phyloP scores from a whole-genome alignment of 1,140 invertebrate genomes.

The Zaprionus tsacasi region DNA sequence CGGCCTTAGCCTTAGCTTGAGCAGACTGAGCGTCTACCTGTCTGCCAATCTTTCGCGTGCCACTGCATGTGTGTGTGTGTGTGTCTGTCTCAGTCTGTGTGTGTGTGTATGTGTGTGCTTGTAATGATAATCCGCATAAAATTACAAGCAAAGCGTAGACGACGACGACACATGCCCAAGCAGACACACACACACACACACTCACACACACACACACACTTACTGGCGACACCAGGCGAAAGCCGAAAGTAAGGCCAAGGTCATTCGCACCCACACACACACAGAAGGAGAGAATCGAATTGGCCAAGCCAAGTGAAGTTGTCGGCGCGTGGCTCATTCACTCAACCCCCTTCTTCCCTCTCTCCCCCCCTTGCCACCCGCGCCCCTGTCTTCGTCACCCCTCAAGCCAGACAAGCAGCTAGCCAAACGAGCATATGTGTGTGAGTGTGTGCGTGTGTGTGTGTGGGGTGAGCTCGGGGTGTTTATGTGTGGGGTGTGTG shows the following conservation, averaged over 20 bases:
- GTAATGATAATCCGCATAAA: slow-evolving; percentile 82
- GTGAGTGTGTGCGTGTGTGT: not conserved
- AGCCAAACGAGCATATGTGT: slow-evolving; percentile 58
- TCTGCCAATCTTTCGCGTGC: slow-evolving; percentile 48
- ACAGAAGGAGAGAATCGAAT: slow-evolving; percentile 59
- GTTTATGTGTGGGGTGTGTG: slow-evolving; percentile 5
- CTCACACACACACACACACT: slow-evolving; percentile 19
- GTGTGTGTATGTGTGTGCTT: slow-evolving; percentile 33
- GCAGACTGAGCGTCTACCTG: slow-evolving; percentile 55
- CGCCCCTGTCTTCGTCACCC: not conserved
- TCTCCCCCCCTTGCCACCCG: not conserved
- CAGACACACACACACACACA: slow-evolving; percentile 29
- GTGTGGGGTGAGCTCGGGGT: slow-evolving; percentile 19
- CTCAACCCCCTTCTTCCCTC: not conserved
- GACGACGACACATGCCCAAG: slow-evolving; percentile 51
- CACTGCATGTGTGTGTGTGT: slow-evolving; percentile 22
- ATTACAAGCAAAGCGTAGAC: slow-evolving; percentile 70
- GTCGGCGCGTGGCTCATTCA: slow-evolving; percentile 68
- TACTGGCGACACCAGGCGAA: slow-evolving; percentile 34
- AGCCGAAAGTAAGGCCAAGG: slow-evolving; percentile 77
- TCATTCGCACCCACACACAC: slow-evolving; percentile 57
- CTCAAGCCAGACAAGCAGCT: slow-evolving; percentile 40
- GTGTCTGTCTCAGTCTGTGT: slow-evolving; percentile 12
- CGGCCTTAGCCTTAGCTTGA: slow-evolving; percentile 12
- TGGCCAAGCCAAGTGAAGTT: slow-evolving; percentile 70